These are phyloP conservation scores for Bombus superbus DNA, from an alignment of 1,140 invertebrate species.

Conservation along the genomic window DNA sequence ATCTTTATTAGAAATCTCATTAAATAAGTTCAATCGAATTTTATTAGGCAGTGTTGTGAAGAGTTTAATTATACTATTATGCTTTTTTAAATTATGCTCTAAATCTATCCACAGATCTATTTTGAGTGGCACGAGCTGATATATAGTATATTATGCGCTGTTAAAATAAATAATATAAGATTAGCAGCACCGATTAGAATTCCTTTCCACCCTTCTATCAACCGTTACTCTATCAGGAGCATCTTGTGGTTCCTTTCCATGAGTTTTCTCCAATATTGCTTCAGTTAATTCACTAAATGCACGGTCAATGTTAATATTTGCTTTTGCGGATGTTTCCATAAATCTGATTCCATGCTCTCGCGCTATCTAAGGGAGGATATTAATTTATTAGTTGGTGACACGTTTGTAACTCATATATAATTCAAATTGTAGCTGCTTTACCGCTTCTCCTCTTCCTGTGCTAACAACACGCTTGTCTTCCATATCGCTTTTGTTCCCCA, in stretches of 20 bases:
- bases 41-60: slow-evolving; percentile 68
- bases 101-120: slow-evolving; percentile 69
- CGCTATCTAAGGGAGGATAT: slow-evolving; percentile 89
- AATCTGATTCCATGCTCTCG: slow-evolving; percentile 98
- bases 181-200: slow-evolving; percentile 82
- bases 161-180: slow-evolving; percentile 73
- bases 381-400: not conserved
- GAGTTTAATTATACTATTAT: slow-evolving; percentile 66
- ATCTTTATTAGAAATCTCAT: slow-evolving; percentile 36
- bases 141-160: slow-evolving; percentile 70
- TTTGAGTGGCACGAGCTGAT: slow-evolving; percentile 63
- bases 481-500: slow-evolving; percentile 99
- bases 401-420: not conserved
- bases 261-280: slow-evolving; percentile 95
- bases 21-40: slow-evolving; percentile 48
- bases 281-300: slow-evolving; percentile 98
- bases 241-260: slow-evolving; percentile 87
- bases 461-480: slow-evolving; percentile 97
- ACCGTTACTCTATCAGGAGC: slow-evolving; percentile 87
- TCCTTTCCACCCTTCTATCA: slow-evolving; percentile 84
- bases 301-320: slow-evolving; percentile 98
- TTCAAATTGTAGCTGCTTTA: slow-evolving; percentile 78
- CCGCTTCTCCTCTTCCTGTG: slow-evolving; percentile 93
- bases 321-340: slow-evolving; percentile 99
- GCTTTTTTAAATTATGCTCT: slow-evolving; percentile 67